A percentile compares a stretch with the other conserved stretches of the same genome.
phyloP scores from a whole-genome alignment of 1,140 invertebrate species.

The Ephestia elutella region DNA sequence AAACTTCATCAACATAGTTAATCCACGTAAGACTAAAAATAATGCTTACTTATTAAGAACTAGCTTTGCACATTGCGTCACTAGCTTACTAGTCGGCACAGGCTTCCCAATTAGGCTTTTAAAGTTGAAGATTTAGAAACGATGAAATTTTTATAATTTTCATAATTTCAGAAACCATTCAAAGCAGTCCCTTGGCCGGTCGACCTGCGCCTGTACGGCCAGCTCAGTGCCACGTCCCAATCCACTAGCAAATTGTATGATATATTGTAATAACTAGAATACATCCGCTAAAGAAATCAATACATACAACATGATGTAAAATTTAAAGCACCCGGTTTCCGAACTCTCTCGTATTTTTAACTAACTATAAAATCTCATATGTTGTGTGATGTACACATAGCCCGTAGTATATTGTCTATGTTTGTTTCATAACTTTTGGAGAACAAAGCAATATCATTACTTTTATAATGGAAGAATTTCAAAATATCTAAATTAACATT shows the following conservation, averaged over 20 bases:
- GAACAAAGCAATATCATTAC: conserved; percentile 55
- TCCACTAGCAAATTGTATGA: conserved; percentile 15
- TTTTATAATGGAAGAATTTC: conserved; percentile 62
- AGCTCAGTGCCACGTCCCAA: conserved; percentile 4
- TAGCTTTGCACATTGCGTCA: conserved; percentile 15
- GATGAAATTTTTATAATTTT: background rate
- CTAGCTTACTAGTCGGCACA: background rate
- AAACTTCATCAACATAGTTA: conserved; percentile 26
- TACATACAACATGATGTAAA: conserved; percentile 70
- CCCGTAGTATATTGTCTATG: conserved; percentile 64
- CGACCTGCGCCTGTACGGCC: background rate
- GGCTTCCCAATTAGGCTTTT: background rate
- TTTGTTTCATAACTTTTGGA: conserved; percentile 44
- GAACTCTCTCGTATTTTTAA: conserved; percentile 68
- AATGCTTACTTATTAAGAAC: conserved; percentile 20
- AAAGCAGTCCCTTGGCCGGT: background rate
- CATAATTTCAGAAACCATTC: too few species aligned
- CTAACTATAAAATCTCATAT: conserved; percentile 65
- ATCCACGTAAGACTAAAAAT: conserved; percentile 21
- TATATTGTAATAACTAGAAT: conserved; percentile 50
- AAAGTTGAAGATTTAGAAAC: background rate
- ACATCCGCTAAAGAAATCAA: conserved; percentile 64
- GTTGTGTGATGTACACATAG: conserved; percentile 57
- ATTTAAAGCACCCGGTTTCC: conserved; percentile 72
- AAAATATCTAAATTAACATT: conserved; percentile 62